Percentiles rank a stretch among this genome's conserved stretches.
Evolutionary conservation across 2,888 invertebrate genomes (phyloP).

Genomic region (Patella ulyssiponensis): DNA sequence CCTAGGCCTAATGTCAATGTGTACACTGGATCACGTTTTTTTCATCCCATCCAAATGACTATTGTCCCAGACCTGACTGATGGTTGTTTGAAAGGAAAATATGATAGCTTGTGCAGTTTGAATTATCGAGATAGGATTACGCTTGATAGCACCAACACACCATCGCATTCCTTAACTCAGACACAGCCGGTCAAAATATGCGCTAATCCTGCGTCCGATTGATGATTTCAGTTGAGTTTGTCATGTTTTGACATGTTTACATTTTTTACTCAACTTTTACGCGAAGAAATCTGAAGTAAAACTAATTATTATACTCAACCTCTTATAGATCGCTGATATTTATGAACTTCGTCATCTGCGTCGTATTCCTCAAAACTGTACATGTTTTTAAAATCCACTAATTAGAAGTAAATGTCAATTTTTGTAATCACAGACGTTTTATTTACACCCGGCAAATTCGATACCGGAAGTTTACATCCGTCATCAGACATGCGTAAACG

Average conservation of each 20-base stretch:
- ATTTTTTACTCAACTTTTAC: no score
- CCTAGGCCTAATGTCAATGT: no score
- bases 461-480: constrained; percentile 1
- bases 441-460: neutral
- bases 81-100: no score
- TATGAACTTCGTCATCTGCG: constrained; percentile 31
- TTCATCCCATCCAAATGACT: no score
- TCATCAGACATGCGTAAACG: neutral
- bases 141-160: no score
- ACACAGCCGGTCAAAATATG: neutral
- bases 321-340: constrained; percentile 50
- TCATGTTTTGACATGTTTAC: neutral
- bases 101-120: no score
- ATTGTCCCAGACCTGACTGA: no score
- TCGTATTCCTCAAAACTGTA: constrained; percentile 3
- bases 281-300: no score
- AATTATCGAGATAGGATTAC: no score
- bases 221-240: neutral
- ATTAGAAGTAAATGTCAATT: neutral
- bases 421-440: no score
- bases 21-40: no score
- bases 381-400: neutral
- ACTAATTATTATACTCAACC: constrained; percentile 31
- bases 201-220: neutral
- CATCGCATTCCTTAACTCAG: no score